phyloP scores from a whole-genome alignment of 1,140 invertebrate species.

The Saccostrea cuccullata region DNA sequence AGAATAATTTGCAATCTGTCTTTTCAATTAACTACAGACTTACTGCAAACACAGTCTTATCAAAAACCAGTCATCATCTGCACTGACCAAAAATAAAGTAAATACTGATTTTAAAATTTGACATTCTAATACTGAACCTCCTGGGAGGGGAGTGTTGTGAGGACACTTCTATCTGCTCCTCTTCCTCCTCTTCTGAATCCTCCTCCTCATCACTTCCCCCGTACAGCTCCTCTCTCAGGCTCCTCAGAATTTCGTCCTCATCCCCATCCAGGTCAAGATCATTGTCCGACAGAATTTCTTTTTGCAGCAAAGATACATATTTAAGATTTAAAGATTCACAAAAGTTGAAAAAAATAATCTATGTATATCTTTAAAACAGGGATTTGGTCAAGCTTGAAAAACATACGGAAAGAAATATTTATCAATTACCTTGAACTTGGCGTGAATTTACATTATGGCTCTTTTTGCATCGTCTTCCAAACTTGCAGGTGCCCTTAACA shows the following conservation, averaged over 20 bases:
- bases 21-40: not conserved
- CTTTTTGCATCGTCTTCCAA: slow-evolving; percentile 9
- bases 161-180: not conserved
- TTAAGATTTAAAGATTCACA: not conserved
- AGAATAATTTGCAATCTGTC: not conserved
- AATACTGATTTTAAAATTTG: not conserved
- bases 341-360: not conserved
- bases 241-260: not conserved
- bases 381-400: not conserved
- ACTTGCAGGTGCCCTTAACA: not conserved
- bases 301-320: not conserved
- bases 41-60: not conserved
- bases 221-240: not conserved
- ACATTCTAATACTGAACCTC: not conserved
- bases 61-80: not conserved
- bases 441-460: not conserved
- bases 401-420: too few species aligned
- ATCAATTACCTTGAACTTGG: not conserved
- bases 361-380: not conserved
- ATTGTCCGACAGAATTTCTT: not conserved
- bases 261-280: not conserved
- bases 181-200: not conserved
- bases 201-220: not conserved
- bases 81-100: not conserved
- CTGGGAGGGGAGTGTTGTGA: not conserved